These are phyloP conservation scores for Laticauda laticaudata DNA, from an alignment of 2,113 vertebrate genomes.

Conservation along the genomic window DNA sequence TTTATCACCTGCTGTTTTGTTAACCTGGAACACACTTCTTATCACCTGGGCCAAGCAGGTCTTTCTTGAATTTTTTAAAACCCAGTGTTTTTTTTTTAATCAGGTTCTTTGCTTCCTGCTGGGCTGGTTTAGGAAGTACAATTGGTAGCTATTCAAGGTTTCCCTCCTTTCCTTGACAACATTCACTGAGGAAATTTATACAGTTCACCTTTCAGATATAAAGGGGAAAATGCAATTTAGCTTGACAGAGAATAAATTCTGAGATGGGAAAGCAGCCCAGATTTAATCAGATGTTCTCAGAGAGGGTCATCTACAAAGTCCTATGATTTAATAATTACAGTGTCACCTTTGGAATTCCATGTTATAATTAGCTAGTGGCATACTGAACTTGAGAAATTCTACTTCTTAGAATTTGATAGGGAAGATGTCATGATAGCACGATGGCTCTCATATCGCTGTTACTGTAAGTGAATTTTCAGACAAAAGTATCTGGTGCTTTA, in stretches of 20 bases:
- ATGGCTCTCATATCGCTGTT: no score
- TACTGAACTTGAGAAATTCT: background rate
- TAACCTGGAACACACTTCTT: constrained; percentile 39
- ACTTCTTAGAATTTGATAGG: background rate
- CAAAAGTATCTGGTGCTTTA: background rate
- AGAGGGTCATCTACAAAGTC: constrained; percentile 21
- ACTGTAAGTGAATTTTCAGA: background rate
- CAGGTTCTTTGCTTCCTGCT: constrained; percentile 58
- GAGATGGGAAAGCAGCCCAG: constrained; percentile 52
- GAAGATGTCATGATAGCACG: background rate
- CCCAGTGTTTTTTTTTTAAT: constrained; percentile 60
- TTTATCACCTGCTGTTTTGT: constrained; percentile 14
- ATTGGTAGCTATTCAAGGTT: constrained; percentile 71
- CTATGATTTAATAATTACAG: background rate
- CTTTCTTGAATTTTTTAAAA: constrained; percentile 56
- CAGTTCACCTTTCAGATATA: constrained; percentile 64
- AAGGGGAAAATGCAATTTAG: constrained; percentile 61
- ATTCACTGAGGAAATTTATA: constrained; percentile 72
- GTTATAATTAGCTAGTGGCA: constrained; percentile 20
- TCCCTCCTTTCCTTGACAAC: constrained; percentile 70
- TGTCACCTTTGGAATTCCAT: background rate
- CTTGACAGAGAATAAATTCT: constrained; percentile 52
- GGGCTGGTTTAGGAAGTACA: constrained; percentile 70
- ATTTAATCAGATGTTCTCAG: constrained; percentile 46
- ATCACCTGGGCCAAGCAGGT: constrained; percentile 45